Evolutionary conservation across 2,888 invertebrate species (phyloP), one percentile per base, ranked within the genome.

Genomic region (Netelia fuscicornis): DNA sequence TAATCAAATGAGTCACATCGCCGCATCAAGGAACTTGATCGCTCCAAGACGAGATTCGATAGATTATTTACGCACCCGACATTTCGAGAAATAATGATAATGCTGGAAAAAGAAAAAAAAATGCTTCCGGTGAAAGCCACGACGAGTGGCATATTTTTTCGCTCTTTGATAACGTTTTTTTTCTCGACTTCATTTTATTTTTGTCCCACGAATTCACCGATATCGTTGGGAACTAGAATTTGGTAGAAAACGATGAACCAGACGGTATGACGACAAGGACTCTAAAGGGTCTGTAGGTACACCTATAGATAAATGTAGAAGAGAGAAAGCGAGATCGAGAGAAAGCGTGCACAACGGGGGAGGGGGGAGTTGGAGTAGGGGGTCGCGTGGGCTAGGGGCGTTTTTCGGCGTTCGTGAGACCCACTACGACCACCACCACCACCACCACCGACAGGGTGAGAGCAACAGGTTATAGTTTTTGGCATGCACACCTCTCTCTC

Each of bases 391-490:
- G 82, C 85, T 85, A 85, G 85, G 82, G 85, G 85, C 82, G 82
- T 85, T 85, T 85, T 85, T 85, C 85, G 85, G 85, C 65, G 75
- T 79, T 85, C 64, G 70, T 70, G 82, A 74, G 68, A 54, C 54
- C 75, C 65, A 64, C 74, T 70, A 78, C 72, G 81, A 84, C 83
- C 86, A 64, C 74, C 72, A 78, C 68, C 82, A 78, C 68, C 82
- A 64, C 74, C 72, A 78, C 72, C 82, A 85, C 83, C 86, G 82
- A 70, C 80, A 70, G 85, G 82, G 82, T 86, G 86, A 82, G 48
- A 48, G 9, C 93, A 93, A 93, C 93, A 93, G 93, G 93, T 93
- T 93, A 92, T 92, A 93, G 93, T 93, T 93, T 93, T 93, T 93
- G 93, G 93, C 93, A 92, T 91, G 91, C 92, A 91, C 91, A 76